Conservation (phyloP, 2,797 vertebrate genomes). For the Malurus leucopterus region DNA sequence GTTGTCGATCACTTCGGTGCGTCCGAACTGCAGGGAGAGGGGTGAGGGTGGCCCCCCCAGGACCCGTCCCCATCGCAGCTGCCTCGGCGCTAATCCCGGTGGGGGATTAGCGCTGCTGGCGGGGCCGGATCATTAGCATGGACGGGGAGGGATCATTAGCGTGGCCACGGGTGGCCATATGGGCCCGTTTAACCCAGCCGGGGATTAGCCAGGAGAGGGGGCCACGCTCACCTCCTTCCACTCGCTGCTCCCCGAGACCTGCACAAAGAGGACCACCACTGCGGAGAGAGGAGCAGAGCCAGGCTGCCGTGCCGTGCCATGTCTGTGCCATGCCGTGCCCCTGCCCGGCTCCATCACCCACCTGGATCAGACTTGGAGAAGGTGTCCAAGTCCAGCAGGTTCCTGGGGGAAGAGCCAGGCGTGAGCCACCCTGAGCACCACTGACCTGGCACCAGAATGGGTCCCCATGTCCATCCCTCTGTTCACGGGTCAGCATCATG, state of each 20-base stretch:
- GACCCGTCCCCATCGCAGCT: background rate
- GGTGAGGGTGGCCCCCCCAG: background rate
- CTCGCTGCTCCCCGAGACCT: conserved; percentile 90
- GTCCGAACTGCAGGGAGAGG: conserved; percentile 80
- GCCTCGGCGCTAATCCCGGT: background rate
- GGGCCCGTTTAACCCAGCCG: background rate
- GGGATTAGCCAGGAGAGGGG: background rate
- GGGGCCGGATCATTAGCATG: background rate
- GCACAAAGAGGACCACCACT: conserved; percentile 90
- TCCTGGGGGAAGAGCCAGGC: conserved; percentile 66
- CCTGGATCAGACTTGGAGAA: conserved; percentile 95
- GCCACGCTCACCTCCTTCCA: conserved; percentile 92
- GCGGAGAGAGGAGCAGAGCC: conserved; percentile 31
- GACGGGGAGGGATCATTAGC: background rate
- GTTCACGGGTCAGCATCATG: background rate
- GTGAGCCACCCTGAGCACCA: background rate
- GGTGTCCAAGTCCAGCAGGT: conserved; percentile 89
- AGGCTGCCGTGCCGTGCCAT: accelerated
- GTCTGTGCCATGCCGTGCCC: background rate
- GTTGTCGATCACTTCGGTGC: conserved; percentile 96
- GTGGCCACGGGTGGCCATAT: conserved; percentile 14
- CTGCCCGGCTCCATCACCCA: conserved; percentile 62
- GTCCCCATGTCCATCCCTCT: background rate
- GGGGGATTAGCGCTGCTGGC: conserved; percentile 4
- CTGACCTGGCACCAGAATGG: accelerated